Conservation (phyloP, 2,797 vertebrate species). For the Euthynnus affinis region DNA sequence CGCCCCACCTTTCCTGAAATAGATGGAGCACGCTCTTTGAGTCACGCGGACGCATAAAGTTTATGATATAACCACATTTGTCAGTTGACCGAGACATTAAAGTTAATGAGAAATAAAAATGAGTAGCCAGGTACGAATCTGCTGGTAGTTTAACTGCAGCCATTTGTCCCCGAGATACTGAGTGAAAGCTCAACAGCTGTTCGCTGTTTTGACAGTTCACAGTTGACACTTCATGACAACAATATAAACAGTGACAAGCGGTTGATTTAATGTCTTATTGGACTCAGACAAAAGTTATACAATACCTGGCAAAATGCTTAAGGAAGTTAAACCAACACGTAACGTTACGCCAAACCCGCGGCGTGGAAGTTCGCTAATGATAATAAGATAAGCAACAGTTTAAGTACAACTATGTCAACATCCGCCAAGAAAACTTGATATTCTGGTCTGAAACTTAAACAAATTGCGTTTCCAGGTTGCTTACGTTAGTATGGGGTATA, state of each 20-base stretch:
- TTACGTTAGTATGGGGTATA: rapidly evolving
- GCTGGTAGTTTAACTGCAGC: too few species aligned
- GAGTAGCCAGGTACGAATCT: rapidly evolving
- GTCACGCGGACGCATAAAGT: slow-evolving; percentile 40
- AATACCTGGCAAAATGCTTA: neutral
- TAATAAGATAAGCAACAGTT: slow-evolving; percentile 4
- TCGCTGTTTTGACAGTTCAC: neutral
- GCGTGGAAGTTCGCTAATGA: neutral
- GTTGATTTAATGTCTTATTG: neutral
- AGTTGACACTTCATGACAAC: neutral
- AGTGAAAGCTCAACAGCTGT: slow-evolving; percentile 45
- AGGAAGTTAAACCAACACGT: too few species aligned
- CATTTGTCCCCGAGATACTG: neutral
- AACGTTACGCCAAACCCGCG: too few species aligned
- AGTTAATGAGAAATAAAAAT: neutral
- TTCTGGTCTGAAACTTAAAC: neutral
- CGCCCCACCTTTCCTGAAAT: slow-evolving; percentile 11
- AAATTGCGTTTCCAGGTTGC: neutral
- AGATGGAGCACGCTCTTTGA: neutral
- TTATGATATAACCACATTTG: neutral
- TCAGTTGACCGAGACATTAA: neutral
- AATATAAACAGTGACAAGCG: neutral
- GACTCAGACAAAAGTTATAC: neutral
- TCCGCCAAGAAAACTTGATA: neutral
- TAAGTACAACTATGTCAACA: neutral